These are phyloP conservation scores for Caloenas nicobarica DNA, from an alignment of 2,113 vertebrate genomes.

Conservation along the genomic window DNA sequence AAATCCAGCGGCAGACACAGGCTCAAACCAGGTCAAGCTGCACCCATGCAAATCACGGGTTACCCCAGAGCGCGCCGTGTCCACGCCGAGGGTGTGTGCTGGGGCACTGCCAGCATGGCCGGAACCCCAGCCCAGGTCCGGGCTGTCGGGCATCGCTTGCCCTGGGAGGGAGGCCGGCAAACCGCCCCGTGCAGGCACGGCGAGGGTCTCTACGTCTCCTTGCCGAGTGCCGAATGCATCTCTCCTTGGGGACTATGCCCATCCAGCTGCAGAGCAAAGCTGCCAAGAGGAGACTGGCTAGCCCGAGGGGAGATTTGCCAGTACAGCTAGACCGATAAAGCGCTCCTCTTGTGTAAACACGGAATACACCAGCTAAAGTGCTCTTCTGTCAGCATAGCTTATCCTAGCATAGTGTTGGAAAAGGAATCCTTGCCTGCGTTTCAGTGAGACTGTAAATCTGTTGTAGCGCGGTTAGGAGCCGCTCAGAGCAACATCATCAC, in stretches of 20 bases:
- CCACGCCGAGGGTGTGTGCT: background rate
- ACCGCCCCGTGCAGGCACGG: rapidly evolving
- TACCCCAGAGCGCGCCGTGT: background rate
- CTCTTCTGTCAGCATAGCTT: constrained; percentile 55
- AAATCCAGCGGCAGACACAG: constrained; percentile 40
- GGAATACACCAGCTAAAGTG: background rate
- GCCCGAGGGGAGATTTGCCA: constrained; percentile 19
- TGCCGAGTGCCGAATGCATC: rapidly evolving
- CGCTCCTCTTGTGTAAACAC: constrained; percentile 40
- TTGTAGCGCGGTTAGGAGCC: background rate
- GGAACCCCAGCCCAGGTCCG: background rate
- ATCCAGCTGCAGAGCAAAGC: background rate
- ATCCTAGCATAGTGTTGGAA: constrained; percentile 6
- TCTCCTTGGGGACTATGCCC: background rate
- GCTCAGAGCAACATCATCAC: background rate
- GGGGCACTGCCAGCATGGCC: background rate
- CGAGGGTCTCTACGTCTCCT: background rate
- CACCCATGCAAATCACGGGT: background rate
- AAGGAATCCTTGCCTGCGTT: background rate
- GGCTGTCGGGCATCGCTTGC: background rate
- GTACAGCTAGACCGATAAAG: background rate
- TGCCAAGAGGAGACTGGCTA: background rate
- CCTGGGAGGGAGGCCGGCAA: background rate
- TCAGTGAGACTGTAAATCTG: background rate
- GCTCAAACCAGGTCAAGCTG: constrained; percentile 55